Evolutionary conservation across 1,140 invertebrate genomes (phyloP), one percentile per base, ranked within the genome.

Genomic region (Acromyrmex charruanus): DNA sequence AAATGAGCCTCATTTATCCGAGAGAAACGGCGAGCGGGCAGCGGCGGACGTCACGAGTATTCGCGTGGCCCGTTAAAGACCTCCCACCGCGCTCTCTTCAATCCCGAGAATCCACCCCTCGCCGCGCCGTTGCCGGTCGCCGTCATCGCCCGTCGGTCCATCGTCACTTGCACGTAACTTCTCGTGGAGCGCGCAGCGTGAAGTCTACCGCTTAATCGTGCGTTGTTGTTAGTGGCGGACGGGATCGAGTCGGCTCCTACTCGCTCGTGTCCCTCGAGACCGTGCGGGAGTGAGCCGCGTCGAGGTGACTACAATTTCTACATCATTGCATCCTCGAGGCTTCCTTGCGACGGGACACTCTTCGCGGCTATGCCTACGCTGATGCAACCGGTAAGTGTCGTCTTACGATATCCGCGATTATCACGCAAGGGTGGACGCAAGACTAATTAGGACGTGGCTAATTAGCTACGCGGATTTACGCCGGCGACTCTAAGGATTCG

Each of bases 301-400:
- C 68, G 55, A 74, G 69, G 55, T 35, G 79, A 82, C 16, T 18
- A 35, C 31, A 35, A 68, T 72, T 10, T 35, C 14, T 59, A 31
- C 53, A 65, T 61, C 39, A 18, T 39, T 2, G 2, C 39, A n/a
- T 49, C 49, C 25, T n/a, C 25, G 12, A 21, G 35, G 39, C 7
- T 58, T 51, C 39, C 12, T 49, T 25, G 69, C 39, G 6, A 72
- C 80, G 28, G 55, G 25, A 72, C 55, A 16, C 18, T 51, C n/a
- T 53, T 25, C 85, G 12, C 49, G 72, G 68, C 88, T 35, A 94
- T 94, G 93, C 86, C 91, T 35, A 91, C 88, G 9, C 74, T 92
- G 49, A 86, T 91, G 86, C 92, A 93, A 92, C 89, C 93, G 91
- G 93, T 94, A 89, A 93, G 85, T 89, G 9, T 65, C 25, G 5